Evolutionary conservation across 2,113 vertebrate species (phyloP), one percentile per base, ranked within the genome.

Genomic region (Rhinichthys klamathensis): DNA sequence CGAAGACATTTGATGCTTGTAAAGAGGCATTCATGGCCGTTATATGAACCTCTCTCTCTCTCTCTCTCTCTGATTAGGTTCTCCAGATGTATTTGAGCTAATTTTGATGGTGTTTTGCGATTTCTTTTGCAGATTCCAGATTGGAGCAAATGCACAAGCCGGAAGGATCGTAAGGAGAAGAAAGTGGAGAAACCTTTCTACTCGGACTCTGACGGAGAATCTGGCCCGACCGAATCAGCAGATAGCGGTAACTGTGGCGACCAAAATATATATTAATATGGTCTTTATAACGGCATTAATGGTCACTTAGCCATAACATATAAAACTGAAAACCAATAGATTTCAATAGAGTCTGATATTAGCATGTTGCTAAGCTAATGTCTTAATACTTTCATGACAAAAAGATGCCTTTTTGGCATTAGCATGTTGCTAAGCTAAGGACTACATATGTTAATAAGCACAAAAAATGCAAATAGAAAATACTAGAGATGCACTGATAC

Each of bases 181-280:
- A 99, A 98, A 77, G 95, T 95, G 87, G 98, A 99, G 84, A 99
- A 98, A 88, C 97, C 98, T 0, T 99, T 99, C 92, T 99, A 99
- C 91, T 99, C 97, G 0, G 98, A 99, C 90, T 99, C 98, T 0
- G 98, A 99, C 60, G 97, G 96, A 13, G 98, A 98, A 89, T 99
- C 98, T 0, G 98, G 98, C 41, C 96, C 97, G 4, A 99, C 98
- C 0, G 98, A 99, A 90, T 99, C 98, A 0, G 98, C 98, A 0
- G 98, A 99, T 91, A 99, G 97, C 0, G 96, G 98, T 99, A 90
- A 96, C 54, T 60, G 18, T 16, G 32, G 2, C 18, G 0, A 35
- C 3, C 38, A 41, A 8, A 41, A 41, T 41, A 9, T 41, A 41
- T 41, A 7, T 8, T 41, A 41, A 41, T 41, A 41, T 41, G 38